A percentile compares a stretch with the other conserved stretches of the same genome.
Conservation (phyloP, 2,113 vertebrate genomes). For the Pogonocichla stellata region DNA sequence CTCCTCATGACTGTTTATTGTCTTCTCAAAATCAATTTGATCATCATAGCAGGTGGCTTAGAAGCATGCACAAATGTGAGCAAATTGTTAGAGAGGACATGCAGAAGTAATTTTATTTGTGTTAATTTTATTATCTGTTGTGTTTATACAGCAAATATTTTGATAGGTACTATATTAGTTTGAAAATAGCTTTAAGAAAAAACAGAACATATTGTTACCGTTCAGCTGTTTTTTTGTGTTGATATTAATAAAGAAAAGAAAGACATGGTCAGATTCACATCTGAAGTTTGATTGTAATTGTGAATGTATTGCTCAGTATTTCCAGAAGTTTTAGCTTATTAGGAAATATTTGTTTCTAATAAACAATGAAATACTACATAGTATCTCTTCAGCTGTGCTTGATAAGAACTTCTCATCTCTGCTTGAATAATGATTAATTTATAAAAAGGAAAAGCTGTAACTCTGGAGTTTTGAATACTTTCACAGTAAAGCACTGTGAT, state of each 20-base stretch:
- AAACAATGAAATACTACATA: not conserved
- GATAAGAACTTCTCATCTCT: not conserved
- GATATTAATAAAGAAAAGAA: not conserved
- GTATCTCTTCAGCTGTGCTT: not conserved
- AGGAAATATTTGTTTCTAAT: not conserved
- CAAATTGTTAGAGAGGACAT: not conserved
- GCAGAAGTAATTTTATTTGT: not conserved
- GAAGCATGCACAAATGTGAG: not conserved
- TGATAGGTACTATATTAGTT: not conserved
- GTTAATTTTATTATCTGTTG: not conserved
- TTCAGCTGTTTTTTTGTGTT: not conserved
- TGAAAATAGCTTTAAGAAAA: not conserved
- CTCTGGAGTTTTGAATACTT: not conserved
- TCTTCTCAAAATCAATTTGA: not conserved
- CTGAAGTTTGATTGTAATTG: not conserved
- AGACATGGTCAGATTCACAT: not conserved
- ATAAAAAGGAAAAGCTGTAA: not conserved
- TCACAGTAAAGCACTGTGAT: not conserved
- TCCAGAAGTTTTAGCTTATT: not conserved
- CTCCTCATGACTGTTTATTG: not conserved
- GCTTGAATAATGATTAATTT: not conserved
- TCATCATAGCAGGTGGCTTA: not conserved
- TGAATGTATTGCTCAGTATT: not conserved
- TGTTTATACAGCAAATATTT: not conserved
- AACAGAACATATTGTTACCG: not conserved